These are phyloP conservation scores for Anarrhichthys ocellatus DNA, from an alignment of 2,113 vertebrate species.

Conservation along the genomic window DNA sequence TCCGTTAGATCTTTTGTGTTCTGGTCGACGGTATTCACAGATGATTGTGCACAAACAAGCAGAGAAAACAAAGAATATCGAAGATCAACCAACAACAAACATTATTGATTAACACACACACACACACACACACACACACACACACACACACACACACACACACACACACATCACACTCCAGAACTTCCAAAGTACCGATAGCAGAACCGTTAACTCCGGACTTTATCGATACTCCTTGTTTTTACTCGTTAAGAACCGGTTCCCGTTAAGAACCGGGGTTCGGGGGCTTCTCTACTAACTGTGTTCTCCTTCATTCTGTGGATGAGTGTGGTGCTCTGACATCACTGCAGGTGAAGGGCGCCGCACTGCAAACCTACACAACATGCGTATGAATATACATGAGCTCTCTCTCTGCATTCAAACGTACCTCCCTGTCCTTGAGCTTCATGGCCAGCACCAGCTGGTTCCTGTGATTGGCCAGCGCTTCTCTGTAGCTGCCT, in stretches of 20 bases:
- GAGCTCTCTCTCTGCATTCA: background rate
- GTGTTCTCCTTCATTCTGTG: background rate
- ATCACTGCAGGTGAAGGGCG: background rate
- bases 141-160: background rate
- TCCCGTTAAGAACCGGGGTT: no score
- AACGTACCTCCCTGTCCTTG: constrained; percentile 92
- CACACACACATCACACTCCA: background rate
- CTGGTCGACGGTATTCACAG: background rate
- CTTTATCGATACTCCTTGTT: no score
- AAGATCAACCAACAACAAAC: background rate
- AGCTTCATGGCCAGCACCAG: constrained; percentile 97
- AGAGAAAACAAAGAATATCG: background rate
- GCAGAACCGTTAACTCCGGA: no score
- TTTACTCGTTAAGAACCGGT: no score
- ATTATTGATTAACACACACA: background rate
- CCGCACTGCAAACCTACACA: background rate
- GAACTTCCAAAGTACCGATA: no score
- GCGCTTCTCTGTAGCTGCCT: constrained; percentile 91
- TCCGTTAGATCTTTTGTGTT: no score
- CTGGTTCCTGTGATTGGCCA: constrained; percentile 95
- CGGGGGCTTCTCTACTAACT: no score
- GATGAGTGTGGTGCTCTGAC: background rate
- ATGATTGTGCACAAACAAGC: background rate
- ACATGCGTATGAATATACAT: background rate
- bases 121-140: background rate